Evolutionary conservation across 2,113 vertebrate species (phyloP), one percentile per base, ranked within the genome.

Genomic region (Bucco capensis): DNA sequence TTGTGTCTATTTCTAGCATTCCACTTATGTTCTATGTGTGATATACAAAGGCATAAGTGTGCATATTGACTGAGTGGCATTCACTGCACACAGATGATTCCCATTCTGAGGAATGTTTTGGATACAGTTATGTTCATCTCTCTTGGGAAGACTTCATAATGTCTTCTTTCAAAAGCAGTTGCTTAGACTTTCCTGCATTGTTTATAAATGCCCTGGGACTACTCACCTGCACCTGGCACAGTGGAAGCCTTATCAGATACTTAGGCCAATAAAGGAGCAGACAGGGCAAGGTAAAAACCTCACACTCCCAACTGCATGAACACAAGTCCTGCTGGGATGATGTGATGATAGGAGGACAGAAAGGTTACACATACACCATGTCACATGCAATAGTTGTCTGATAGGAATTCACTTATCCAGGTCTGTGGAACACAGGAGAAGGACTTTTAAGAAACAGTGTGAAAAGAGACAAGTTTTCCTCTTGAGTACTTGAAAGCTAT

Each of bases 121-220:
- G 44, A 57, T 82, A 54, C 8, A 69, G 49, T 64, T 65, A 58
- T 17, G 5, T 84, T 70, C 77, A 69, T 71, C 35, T 89, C 62
- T 72, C 78, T 62, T n/a, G 66, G 77, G 42, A 93, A 44, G 70
- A 94, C 71, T 94, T 88, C 33, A 49, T 56, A 60, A 14, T 16
- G n/a, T 54, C 33, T 86, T 87, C 62, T 58, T 86, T 91, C 89
- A 61, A 88, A 76, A 73, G 67, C 70, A 90, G 76, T 64, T 90
- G 74, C 25, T 93, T 75, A 75, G 54, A 78, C 24, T 38, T 28
- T 77, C 44, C 65, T 90, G 76, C 53, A 35, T 18, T 10, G 2
- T 9, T 79, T 50, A 37, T 73, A 84, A 66, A 66, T 2, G 31
- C 24, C 8, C 8, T 8, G 40, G 62, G 74, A 70, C 58, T 66